A percentile compares a stretch with the other conserved stretches of the same genome.
Conservation (phyloP, 2,888 invertebrate genomes). For the Drosophila pseudotakahashii region DNA sequence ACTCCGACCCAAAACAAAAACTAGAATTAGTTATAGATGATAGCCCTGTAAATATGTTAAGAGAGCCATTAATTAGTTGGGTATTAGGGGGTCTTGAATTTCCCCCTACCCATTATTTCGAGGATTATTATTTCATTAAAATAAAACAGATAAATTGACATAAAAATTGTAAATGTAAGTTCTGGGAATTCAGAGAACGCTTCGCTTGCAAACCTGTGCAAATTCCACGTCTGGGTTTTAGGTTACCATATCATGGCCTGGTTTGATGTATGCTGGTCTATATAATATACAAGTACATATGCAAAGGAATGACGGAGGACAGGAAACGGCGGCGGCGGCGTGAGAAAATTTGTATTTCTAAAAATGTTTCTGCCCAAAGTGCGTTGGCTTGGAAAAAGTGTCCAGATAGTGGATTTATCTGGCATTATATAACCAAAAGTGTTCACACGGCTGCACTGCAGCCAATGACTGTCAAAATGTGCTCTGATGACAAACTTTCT, state of each 20-base stretch:
- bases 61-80: constrained; percentile 6
- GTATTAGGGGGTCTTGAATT: background rate
- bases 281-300: background rate
- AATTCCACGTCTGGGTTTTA: constrained; percentile 32
- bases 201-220: constrained; percentile 26
- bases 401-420: background rate
- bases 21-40: constrained; percentile 3
- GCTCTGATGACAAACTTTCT: constrained; percentile 8
- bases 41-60: constrained; percentile 31
- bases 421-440: constrained; percentile 6
- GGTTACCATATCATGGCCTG: constrained; percentile 20
- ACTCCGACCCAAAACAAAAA: constrained; percentile 9
- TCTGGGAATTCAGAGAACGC: constrained; percentile 26
- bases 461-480: constrained; percentile 9
- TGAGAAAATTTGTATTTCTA: constrained; percentile 23
- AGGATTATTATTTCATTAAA: constrained; percentile 24
- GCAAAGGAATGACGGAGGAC: constrained; percentile 8
- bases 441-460: constrained; percentile 26
- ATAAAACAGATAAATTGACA: constrained; percentile 14
- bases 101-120: background rate
- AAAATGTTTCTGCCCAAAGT: background rate
- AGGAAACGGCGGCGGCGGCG: constrained; percentile 39
- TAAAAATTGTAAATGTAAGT: constrained; percentile 8
- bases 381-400: background rate
- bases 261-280: background rate